phyloP scores from a whole-genome alignment of 1,140 invertebrate species.

The Chlorops oryzae region DNA sequence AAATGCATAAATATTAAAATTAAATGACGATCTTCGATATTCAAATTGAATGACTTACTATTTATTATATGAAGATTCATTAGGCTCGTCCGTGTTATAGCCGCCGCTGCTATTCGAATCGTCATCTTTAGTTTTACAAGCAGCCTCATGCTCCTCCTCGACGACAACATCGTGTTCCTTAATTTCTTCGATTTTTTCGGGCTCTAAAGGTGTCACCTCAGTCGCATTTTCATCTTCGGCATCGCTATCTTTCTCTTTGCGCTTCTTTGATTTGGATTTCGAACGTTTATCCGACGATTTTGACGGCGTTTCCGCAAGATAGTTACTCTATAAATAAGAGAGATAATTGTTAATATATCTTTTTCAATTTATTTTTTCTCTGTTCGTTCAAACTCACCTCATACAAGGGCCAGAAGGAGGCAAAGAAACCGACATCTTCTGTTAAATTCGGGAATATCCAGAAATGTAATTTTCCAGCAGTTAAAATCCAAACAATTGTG shows the following conservation, averaged over 20 bases:
- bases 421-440: constrained; percentile 97
- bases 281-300: constrained; percentile 54
- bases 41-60: constrained; percentile 9
- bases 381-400: constrained; percentile 64
- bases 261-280: constrained; percentile 64
- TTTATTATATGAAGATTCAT: constrained; percentile 11
- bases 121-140: background rate
- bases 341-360: background rate
- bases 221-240: constrained; percentile 30
- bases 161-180: constrained; percentile 44
- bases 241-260: constrained; percentile 63
- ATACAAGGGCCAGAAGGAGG: constrained; percentile 97
- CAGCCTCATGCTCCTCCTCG: constrained; percentile 14
- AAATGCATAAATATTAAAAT: background rate
- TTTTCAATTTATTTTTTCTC: constrained; percentile 9
- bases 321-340: constrained; percentile 37
- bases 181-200: constrained; percentile 42
- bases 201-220: constrained; percentile 26
- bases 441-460: constrained; percentile 97
- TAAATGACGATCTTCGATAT: background rate
- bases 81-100: constrained; percentile 6
- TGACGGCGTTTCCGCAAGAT: constrained; percentile 20
- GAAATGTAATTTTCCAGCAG: constrained; percentile 86
- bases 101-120: constrained; percentile 7
- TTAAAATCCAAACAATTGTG: constrained; percentile 82